Conservation (phyloP, 2,113 vertebrate genomes). For the Baryphthengus martii region DNA sequence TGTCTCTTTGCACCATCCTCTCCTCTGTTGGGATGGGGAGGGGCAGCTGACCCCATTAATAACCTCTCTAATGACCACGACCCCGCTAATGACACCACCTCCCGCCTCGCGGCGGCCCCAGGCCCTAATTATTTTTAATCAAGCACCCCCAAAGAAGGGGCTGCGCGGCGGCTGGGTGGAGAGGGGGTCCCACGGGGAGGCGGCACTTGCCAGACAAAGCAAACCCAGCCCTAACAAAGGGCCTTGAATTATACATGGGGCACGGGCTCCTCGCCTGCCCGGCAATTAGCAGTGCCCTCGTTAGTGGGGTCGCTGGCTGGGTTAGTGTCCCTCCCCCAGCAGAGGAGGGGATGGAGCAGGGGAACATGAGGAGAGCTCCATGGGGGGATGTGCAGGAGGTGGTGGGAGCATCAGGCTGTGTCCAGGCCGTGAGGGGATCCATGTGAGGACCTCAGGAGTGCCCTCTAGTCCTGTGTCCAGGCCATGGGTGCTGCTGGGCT, state of each 20-base stretch:
- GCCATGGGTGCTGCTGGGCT: rapidly evolving
- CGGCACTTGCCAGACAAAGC: not conserved
- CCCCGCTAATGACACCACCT: rapidly evolving
- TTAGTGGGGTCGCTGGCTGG: rapidly evolving
- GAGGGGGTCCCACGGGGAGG: not conserved
- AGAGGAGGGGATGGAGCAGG: not conserved
- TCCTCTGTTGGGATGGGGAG: not conserved
- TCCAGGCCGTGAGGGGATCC: not conserved
- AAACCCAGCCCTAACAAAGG: not conserved
- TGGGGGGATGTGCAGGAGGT: rapidly evolving
- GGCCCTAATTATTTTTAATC: not conserved
- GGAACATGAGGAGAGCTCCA: not conserved
- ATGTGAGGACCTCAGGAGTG: not conserved
- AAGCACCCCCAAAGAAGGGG: not conserved
- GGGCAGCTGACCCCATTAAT: not conserved
- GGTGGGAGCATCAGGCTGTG: not conserved
- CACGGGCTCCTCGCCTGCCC: rapidly evolving
- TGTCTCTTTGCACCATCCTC: not conserved
- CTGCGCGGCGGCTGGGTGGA: rapidly evolving
- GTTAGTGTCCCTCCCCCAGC: not conserved
- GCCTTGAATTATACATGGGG: conserved; percentile 10
- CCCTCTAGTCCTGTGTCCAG: not conserved
- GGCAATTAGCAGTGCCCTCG: not conserved
- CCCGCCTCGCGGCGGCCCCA: not conserved
- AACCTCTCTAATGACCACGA: not conserved